Conservation (phyloP, 2,113 vertebrate genomes). For the Uria lomvia region DNA sequence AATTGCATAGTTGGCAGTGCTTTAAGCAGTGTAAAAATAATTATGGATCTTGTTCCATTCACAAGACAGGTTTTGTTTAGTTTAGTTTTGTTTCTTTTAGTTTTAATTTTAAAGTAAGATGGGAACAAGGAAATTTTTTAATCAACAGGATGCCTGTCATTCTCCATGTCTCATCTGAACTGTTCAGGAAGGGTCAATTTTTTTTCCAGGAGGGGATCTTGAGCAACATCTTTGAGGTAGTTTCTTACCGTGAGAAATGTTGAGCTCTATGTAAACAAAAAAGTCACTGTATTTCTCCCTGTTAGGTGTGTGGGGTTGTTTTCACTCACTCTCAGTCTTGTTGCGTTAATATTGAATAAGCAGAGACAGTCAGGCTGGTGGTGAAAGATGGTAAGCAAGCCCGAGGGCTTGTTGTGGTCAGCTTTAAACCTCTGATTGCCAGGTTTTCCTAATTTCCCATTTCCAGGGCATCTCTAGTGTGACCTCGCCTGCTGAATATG, state of each 20-base stretch:
- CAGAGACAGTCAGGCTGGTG: constrained; percentile 74
- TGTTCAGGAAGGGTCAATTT: neutral
- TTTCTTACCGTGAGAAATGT: constrained; percentile 67
- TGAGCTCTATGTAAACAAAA: constrained; percentile 77
- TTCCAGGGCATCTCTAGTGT: constrained; percentile 82
- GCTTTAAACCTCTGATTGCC: constrained; percentile 81
- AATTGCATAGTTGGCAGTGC: neutral
- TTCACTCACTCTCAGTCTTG: constrained; percentile 67
- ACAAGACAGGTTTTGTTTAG: neutral
- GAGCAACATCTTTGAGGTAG: neutral
- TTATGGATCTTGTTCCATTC: neutral
- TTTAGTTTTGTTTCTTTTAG: neutral
- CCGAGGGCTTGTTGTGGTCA: constrained; percentile 78
- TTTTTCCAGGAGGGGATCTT: constrained; percentile 19
- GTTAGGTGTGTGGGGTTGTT: constrained; percentile 73
- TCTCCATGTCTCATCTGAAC: constrained; percentile 2
- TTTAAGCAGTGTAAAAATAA: constrained; percentile 5
- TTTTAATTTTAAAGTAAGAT: constrained; percentile 24
- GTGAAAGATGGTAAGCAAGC: constrained; percentile 79
- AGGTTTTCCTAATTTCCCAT: constrained; percentile 87
- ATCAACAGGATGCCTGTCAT: constrained; percentile 51
- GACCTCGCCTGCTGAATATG: constrained; percentile 83
- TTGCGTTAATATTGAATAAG: constrained; percentile 73
- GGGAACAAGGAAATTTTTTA: constrained; percentile 36
- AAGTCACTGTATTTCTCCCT: constrained; percentile 58